Percentiles rank a stretch among this genome's conserved stretches.
phyloP scores from a whole-genome alignment of 2,797 vertebrate genomes.

The Smutsia gigantea region DNA sequence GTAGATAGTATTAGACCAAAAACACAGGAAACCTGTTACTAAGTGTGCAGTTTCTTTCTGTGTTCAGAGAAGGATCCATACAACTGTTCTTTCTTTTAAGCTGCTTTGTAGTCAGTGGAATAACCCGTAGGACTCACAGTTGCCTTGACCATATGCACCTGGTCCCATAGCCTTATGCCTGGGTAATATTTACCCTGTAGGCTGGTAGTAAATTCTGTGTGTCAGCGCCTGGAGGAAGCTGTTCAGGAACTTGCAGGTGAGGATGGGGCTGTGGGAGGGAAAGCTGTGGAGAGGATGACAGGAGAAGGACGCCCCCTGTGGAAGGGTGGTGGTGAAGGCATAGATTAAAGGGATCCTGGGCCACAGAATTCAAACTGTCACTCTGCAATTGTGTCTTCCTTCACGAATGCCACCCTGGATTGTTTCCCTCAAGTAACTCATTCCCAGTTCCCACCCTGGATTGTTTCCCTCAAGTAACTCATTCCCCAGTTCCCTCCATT shows the following conservation, averaged over 20 bases:
- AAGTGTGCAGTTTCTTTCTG: neutral
- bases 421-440: neutral
- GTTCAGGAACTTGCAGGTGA: neutral
- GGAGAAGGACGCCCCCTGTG: neutral
- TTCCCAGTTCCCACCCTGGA: neutral
- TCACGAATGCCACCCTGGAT: neutral
- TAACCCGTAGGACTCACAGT: neutral
- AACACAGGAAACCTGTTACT: neutral
- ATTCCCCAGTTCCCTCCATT: neutral
- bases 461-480: neutral
- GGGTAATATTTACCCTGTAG: neutral
- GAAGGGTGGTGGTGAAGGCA: neutral
- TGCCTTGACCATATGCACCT: neutral
- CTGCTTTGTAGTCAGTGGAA: neutral
- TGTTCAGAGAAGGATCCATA: neutral
- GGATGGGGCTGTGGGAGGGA: neutral
- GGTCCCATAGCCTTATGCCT: neutral
- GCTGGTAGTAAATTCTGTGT: neutral
- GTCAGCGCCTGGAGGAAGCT: neutral
- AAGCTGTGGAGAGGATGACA: neutral
- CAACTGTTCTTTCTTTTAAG: neutral
- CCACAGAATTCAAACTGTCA: neutral
- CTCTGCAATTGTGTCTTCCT: neutral
- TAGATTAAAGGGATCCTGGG: neutral
- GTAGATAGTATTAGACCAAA: neutral